These are phyloP conservation scores for Celastrina argiolus DNA, from an alignment of 2,888 invertebrate genomes.

Conservation along the genomic window DNA sequence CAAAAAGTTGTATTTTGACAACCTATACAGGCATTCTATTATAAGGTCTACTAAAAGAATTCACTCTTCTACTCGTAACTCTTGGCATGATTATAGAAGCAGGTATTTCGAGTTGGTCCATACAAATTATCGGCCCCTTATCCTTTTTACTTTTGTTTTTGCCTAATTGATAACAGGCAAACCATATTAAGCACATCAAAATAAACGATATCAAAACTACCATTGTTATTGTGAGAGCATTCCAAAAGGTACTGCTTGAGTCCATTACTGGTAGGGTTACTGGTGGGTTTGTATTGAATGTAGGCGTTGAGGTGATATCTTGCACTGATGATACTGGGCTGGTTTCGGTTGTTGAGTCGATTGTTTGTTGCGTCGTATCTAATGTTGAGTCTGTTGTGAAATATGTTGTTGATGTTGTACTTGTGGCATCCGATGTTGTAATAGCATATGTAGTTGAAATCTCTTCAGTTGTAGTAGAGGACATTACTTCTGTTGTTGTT, in stretches of 20 bases:
- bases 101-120: neutral
- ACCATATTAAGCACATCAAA: neutral
- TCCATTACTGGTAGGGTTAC: conserved; percentile 21
- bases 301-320: neutral
- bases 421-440: neutral
- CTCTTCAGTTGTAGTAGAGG: neutral
- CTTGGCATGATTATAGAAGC: neutral
- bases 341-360: neutral
- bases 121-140: neutral
- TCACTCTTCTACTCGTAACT: neutral
- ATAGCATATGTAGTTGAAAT: neutral
- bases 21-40: neutral
- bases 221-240: conserved; percentile 17
- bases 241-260: conserved; percentile 11
- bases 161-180: conserved; percentile 7
- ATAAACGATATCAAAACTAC: conserved; percentile 13
- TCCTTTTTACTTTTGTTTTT: conserved; percentile 10
- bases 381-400: neutral
- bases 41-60: neutral
- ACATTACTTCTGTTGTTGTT: neutral
- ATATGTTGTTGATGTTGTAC: neutral
- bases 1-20: neutral
- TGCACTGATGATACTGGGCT: neutral
- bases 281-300: neutral
- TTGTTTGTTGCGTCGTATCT: neutral